Base-by-base conservation (phyloP, 2,888 invertebrate genomes). In the Suillia variegata region DNA sequence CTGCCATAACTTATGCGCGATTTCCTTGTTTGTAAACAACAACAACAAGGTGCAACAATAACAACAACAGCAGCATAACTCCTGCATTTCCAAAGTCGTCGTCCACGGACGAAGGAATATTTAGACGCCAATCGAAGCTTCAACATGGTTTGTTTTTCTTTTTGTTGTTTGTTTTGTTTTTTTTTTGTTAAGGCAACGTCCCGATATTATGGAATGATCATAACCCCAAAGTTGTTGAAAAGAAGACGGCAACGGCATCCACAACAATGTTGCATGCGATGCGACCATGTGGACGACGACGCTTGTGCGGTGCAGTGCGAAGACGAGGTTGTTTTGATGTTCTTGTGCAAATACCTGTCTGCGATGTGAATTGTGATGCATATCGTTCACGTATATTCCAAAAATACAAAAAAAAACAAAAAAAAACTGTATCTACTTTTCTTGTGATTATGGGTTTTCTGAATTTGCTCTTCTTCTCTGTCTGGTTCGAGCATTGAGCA, bases 11-110 rank as follows among this genome's bases (percentile, higher is more conserved):
- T 68, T 66, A 62, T 45, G 56, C 59, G 53, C 63, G 65, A 59
- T 66, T 68, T 65, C 66, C 65, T 68, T 66, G 67, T 68, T 68
- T 66, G 62, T 66, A 68, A 68, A 68, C 67, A 66, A n/a, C n/a
- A n/a, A n/a, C n/a, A n/a, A n/a, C n/a, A n/a, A n/a, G n/a, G n/a
- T n/a, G n/a, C n/a, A n/a, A n/a, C n/a, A n/a, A n/a, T n/a, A n/a
- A n/a, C n/a, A n/a, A n/a, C n/a, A n/a, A n/a, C n/a, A n/a, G n/a
- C n/a, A n/a, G 64, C 62, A 59, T 56, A 51, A 47, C 48, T 56
- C 56, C 42, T 59, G 59, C 45, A 48, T 56, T 52, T 60, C 53
- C 48, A 56, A 50, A 18, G 34, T 13, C 34, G 26, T 12, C 31
- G 45, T 18, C 45, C 13, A 3, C n/a, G n/a, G n/a, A n/a, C n/a